Conservation (phyloP, 2,797 vertebrate species). For the Etheostoma nigrum region DNA sequence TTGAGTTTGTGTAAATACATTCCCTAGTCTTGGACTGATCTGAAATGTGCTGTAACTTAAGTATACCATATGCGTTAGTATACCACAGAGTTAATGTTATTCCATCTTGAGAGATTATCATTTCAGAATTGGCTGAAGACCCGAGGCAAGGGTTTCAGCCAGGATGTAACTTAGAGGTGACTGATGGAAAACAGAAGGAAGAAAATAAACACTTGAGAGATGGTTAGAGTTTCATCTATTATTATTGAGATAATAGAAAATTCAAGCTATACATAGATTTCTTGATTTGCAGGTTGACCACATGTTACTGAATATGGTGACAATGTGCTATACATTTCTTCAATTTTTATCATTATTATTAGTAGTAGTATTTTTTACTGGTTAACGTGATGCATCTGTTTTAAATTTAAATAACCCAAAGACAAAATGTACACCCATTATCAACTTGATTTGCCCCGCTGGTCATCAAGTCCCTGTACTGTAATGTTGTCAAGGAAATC, state of each 20-base stretch:
- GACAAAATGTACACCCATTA: not conserved
- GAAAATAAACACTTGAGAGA: conserved; percentile 28
- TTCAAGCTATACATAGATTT: not conserved
- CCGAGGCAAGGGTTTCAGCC: conserved; percentile 4
- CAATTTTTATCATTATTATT: not conserved
- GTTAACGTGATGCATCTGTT: conserved; percentile 1
- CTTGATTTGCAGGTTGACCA: not conserved
- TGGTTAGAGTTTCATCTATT: not conserved
- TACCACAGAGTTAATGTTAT: conserved; percentile 2
- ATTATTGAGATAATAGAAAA: not conserved
- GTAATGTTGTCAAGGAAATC: not conserved
- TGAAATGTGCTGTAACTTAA: conserved; percentile 9
- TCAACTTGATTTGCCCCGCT: not conserved
- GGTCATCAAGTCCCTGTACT: not conserved
- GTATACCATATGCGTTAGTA: not conserved
- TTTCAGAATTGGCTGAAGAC: conserved; percentile 29
- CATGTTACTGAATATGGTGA: not conserved
- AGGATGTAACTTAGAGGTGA: conserved; percentile 22
- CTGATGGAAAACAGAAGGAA: conserved; percentile 24
- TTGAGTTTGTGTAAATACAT: not conserved
- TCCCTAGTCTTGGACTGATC: not conserved
- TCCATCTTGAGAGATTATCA: conserved; percentile 23
- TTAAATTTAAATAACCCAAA: not conserved
- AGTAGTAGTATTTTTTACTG: not conserved
- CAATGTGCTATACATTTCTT: not conserved